Evolutionary conservation across 2,888 invertebrate species (phyloP), one percentile per base, ranked within the genome.

Genomic region (Mimas tiliae): DNA sequence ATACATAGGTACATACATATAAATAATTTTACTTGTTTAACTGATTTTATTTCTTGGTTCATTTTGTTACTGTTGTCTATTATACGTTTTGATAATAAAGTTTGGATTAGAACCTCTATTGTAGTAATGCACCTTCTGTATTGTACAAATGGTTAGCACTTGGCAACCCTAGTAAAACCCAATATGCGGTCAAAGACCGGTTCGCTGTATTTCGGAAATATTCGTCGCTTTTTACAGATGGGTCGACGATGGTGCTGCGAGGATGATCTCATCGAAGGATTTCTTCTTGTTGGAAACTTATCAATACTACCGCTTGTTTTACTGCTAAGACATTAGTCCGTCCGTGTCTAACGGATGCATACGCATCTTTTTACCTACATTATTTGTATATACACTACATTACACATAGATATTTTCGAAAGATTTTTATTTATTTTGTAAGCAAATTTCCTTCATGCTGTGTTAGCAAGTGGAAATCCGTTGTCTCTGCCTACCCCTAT

Each of bases 111-210:
- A 9, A 9, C 38, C 7, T 38, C 38, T 38, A 9, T 38, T 38
- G 38, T 9, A 38, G 38, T 6, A 38, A 7, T 7, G 7, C 3
- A 38, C 8, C 3, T 9, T 9, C 38, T 38, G 1, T 38, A 9
- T 38, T 38, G 38, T 50, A 19, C 50, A 50, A 7, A 50, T 19
- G 19, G 50, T 19, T n/a, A n/a, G n/a, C n/a, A n/a, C n/a, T n/a
- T 50, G 50, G 50, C 50, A 50, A 50, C 50, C 50, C 50, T 50
- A 78, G 77, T 82, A 84, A 84, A 85, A 82, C 82, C 81, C 82
- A 83, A 78, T 75, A 74, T 77, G 74, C 81, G 90, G 91, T 91
- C 91, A 90, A 89, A 87, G 90, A 93, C 93, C 93, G 93, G 91
- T 91, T 88, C 86, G 85, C 76, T 81, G 80, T 84, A 80, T 89